Evolutionary conservation across 2,888 invertebrate genomes (phyloP), one percentile per base, ranked within the genome.

Genomic region (Lithophane socia): DNA sequence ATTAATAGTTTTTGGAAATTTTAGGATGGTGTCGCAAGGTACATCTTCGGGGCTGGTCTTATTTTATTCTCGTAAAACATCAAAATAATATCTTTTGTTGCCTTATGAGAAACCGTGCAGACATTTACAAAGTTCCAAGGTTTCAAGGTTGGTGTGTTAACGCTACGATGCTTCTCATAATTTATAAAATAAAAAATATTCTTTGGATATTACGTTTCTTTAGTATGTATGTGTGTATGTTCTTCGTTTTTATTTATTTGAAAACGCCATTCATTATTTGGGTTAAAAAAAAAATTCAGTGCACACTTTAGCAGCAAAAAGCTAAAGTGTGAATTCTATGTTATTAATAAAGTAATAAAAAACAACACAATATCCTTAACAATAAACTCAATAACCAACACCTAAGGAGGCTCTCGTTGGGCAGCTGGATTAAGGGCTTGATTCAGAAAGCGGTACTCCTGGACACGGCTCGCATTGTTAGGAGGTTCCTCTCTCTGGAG

Each of bases 1-100:
- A 79, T 79, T 67, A 83, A 82, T 86, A 80, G 64, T 79, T 80
- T 82, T 74, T 71, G 49, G 60, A 67, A 67, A 54, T 80, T 78
- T 77, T 82, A 77, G 64, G 72, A 79, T 58, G 66, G 37, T 83
- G 61, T 70, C 68, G 54, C 77, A 75, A 66, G 77, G 70, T 68
- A 79, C 42, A 72, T 81, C n/a, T 72, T 67, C 75, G 21, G 73
- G 77, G 42, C 73, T 67, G 56, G 61, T 67, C 56, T 73, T 86
- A 70, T 84, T 74, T 37, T 37, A 37, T 37, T 37, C 37, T 37
- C 37, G 37, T 37, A 37, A 37, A 37, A 37, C 37, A 37, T 3
- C 37, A 37, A 37, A 37, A 37, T 37, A 37, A 37, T 37, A 37
- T 37, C 65, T 73, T 84, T 77, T 71, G 61, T 70, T 82, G 49